phyloP scores from a whole-genome alignment of 2,797 vertebrate genomes.

The Leptatherina wallacei region DNA sequence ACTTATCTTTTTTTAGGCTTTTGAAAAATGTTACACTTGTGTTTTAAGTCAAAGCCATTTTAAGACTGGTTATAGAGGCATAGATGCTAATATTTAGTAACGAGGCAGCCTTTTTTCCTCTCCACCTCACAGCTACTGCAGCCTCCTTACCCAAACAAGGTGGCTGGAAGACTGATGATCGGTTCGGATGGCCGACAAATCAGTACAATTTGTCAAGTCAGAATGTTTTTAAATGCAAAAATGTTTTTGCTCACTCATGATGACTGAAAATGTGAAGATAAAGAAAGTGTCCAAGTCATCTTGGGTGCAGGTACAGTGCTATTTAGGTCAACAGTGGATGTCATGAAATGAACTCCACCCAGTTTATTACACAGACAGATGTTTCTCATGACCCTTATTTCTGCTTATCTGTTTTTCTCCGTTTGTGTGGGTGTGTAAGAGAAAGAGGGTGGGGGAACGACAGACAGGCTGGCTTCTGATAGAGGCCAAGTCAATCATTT shows the following conservation, averaged over 20 bases:
- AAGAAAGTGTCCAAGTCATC: not conserved
- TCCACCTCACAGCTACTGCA: conserved; percentile 27
- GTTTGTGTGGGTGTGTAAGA: conserved; percentile 27
- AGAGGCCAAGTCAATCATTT: conserved; percentile 83
- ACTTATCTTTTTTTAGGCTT: not conserved
- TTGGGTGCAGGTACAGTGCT: conserved; percentile 6
- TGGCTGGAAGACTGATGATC: conserved; percentile 63
- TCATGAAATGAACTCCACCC: conserved; percentile 58
- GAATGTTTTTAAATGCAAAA: not conserved
- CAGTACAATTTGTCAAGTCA: not conserved
- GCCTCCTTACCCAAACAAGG: conserved; percentile 52
- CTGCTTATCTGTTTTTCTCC: conserved; percentile 64
- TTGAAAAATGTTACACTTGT: not conserved
- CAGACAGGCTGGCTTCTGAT: conserved; percentile 64
- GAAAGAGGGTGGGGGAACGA: conserved; percentile 24
- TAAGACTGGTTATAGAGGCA: not conserved
- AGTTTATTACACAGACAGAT: conserved; percentile 66
- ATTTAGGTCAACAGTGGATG: conserved; percentile 27
- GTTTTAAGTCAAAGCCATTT: conserved; percentile 7
- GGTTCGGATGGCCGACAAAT: conserved; percentile 26
- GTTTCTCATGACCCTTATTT: conserved; percentile 71
- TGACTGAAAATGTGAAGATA: not conserved
- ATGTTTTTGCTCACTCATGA: not conserved
- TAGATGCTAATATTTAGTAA: conserved; percentile 46
- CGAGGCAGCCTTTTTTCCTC: conserved; percentile 16